Evolutionary conservation across 1,140 invertebrate genomes (phyloP), one percentile per base, ranked within the genome.

Genomic region (Anoplolepis gracilipes): DNA sequence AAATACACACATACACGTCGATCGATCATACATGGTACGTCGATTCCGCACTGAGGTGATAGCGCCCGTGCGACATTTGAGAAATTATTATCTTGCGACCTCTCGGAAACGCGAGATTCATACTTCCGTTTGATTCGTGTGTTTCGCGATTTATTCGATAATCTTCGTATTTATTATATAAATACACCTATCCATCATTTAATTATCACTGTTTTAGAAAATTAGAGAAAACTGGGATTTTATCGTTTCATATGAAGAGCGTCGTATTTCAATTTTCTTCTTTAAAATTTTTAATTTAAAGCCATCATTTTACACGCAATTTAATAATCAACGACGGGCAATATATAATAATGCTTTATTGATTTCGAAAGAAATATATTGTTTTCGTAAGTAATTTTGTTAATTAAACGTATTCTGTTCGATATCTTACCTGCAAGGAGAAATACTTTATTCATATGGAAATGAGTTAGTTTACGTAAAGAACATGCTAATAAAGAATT

Each of bases 11-110:
- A 25, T 11, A 67, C 55, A 49, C 33, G 22, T 30, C 64, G 77
- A 79, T 72, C 78, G 65, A 81, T 79, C 76, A 33, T 28, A 28
- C 62, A 49, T 30, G 30, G 62, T 42, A 70, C 33, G 33, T 70
- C 64, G 49, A 79, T 70, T 57, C 33, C 36, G 53, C 25, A 13
- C 1, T 6, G 36, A 57, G 53, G 16, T 73, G 75, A 78, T 36
- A 28, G 42, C 39, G 59, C 19, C 4, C 22, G 57, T 2, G 7
- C 13, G 39, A 16, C 5, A 67, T 16, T 8, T 16, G 22, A 36
- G 53, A 39, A 64, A 42, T 77, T 59, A 64, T 77, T 67, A 65
- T 53, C 28, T 11, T 39, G 57, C 16, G 19, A 46, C 19, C 55
- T 57, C 3, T n/a, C 4, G 2, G 16, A 57, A 11, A 5, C 28